Evolutionary conservation across 2,113 vertebrate species (phyloP).

Genomic region (Sinosuthora webbiana): DNA sequence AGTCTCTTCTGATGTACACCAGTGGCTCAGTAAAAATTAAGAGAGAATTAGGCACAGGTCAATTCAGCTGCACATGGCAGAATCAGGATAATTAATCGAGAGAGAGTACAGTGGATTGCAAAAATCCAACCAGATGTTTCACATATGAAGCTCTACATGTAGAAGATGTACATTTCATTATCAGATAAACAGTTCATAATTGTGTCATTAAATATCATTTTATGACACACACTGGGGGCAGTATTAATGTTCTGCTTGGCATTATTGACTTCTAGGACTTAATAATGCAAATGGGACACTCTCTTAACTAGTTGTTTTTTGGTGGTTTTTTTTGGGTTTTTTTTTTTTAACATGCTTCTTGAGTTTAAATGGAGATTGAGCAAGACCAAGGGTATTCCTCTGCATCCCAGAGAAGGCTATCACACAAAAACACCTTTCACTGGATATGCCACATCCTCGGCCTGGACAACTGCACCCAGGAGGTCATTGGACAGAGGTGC

Average conservation of each 20-base stretch:
- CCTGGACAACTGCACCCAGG: background rate
- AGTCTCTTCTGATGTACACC: background rate
- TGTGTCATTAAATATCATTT: constrained; percentile 23
- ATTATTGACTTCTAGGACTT: constrained; percentile 41
- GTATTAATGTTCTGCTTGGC: constrained; percentile 20
- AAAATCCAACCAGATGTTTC: background rate
- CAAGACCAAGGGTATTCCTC: background rate
- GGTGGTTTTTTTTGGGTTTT: background rate
- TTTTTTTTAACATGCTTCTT: background rate
- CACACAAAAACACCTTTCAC: rapidly evolving
- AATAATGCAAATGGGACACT: constrained; percentile 1
- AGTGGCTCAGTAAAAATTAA: background rate
- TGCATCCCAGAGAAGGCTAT: background rate
- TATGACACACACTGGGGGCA: background rate
- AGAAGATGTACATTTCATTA: constrained; percentile 1
- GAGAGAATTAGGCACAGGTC: background rate
- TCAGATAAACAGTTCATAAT: constrained; percentile 13
- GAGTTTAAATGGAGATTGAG: background rate
- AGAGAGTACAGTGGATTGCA: background rate
- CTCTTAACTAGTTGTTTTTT: background rate
- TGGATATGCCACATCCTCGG: rapidly evolving
- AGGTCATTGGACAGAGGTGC: background rate
- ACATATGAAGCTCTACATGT: background rate
- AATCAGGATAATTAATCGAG: background rate
- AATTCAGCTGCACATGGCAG: background rate